Evolutionary conservation across 2,888 invertebrate genomes (phyloP).

Genomic region (Chaetoderma sp.): DNA sequence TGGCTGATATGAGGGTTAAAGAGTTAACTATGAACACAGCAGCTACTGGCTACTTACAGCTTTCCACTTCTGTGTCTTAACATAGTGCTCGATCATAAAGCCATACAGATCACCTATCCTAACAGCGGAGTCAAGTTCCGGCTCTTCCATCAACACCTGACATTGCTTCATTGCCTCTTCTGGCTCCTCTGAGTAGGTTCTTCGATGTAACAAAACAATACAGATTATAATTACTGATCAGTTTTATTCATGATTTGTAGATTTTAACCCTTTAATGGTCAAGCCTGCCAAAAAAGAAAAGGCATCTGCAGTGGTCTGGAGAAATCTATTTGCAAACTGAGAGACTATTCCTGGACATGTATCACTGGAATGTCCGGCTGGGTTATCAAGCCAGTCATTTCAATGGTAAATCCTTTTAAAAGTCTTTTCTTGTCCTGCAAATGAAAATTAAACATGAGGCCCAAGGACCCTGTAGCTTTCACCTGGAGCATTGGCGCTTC

Average conservation of each 20-base stretch:
- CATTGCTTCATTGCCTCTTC: slow-evolving; percentile 75
- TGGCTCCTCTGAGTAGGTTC: slow-evolving; percentile 74
- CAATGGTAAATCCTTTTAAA: too few species aligned
- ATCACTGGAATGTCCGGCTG: too few species aligned
- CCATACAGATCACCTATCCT: slow-evolving; percentile 75
- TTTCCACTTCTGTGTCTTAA: slow-evolving; percentile 71
- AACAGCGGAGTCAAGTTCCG: slow-evolving; percentile 71
- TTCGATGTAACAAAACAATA: slow-evolving; percentile 52
- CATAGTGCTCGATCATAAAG: slow-evolving; percentile 74
- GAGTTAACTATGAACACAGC: too few species aligned
- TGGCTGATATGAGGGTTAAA: too few species aligned
- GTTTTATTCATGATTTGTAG: not conserved
- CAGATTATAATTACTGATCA: not conserved
- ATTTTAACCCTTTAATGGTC: too few species aligned
- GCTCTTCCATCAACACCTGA: slow-evolving; percentile 73
- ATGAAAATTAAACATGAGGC: too few species aligned
- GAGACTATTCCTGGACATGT: too few species aligned
- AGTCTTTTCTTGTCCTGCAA: too few species aligned
- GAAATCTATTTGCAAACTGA: too few species aligned
- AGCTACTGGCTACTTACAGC: slow-evolving; percentile 66
- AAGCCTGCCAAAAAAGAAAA: not conserved
- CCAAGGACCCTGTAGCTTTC: too few species aligned
- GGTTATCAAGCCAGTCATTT: too few species aligned
- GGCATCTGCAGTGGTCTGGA: not conserved
- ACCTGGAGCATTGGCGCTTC: too few species aligned